Evolutionary conservation across 2,113 vertebrate genomes (phyloP).

Genomic region (Dasypus novemcinctus): DNA sequence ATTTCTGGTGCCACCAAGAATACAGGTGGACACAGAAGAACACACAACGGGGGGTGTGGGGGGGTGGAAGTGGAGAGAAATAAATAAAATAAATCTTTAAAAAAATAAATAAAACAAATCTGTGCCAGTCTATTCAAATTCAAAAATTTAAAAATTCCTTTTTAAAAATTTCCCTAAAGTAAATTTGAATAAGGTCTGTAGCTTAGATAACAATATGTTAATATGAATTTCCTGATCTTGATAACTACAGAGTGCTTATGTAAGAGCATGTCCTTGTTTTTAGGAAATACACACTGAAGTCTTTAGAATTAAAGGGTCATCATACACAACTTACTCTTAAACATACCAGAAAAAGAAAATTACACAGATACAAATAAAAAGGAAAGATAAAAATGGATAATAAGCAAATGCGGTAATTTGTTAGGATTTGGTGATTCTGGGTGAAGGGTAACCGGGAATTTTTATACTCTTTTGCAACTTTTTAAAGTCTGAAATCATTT

Average conservation of each 20-base stretch:
- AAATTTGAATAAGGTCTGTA: conserved; percentile 22
- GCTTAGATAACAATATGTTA: not conserved
- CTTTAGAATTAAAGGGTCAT: not conserved
- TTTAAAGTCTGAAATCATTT: conserved; percentile 15
- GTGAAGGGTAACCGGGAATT: not conserved
- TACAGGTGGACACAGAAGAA: no score
- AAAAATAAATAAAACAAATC: not conserved
- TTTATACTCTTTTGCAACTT: not conserved
- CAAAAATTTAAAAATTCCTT: conserved; percentile 29
- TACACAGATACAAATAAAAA: not conserved
- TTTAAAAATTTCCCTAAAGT: conserved; percentile 41
- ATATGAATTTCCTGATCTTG: not conserved
- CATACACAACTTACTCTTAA: conserved; percentile 9
- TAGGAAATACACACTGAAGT: not conserved
- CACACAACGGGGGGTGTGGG: no score
- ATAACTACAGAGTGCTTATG: no score
- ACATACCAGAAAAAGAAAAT: not conserved
- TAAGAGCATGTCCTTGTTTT: not conserved
- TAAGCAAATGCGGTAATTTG: not conserved
- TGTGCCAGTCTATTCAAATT: conserved; percentile 38
- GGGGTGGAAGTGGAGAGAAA: no score
- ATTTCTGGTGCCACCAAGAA: no score
- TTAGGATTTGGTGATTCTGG: not conserved
- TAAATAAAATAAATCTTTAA: no score
- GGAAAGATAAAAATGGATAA: not conserved